phyloP scores from a whole-genome alignment of 2,888 invertebrate genomes.

The Tolmerus cingulatus region DNA sequence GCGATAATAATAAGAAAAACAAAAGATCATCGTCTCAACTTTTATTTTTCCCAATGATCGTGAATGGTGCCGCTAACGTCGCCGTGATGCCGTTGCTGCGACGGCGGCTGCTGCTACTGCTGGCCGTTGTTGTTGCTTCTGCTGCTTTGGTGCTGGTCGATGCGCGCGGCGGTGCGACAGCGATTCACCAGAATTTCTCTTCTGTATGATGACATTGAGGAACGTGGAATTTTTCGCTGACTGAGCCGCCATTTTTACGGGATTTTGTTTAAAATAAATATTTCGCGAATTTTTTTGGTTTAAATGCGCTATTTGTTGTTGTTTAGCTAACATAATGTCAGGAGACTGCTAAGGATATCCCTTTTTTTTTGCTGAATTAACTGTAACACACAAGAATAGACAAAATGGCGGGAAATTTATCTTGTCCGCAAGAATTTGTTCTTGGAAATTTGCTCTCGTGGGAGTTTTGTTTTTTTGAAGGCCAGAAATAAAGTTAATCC shows the following conservation, averaged over 20 bases:
- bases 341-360: not conserved
- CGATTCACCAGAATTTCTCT: constrained; percentile 38
- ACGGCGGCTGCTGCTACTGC: not conserved
- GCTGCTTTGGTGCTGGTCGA: not conserved
- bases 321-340: not conserved
- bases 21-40: not conserved
- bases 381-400: not conserved
- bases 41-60: not conserved
- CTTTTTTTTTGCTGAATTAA: not conserved
- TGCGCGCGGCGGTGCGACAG: not conserved
- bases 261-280: not conserved
- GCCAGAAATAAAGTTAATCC: not conserved
- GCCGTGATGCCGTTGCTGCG: not conserved
- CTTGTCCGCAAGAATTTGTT: not conserved
- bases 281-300: not conserved
- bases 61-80: not conserved
- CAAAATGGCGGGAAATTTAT: not conserved
- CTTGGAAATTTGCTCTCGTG: not conserved
- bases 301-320: not conserved
- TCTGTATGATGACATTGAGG: constrained; percentile 49
- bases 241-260: constrained; percentile 48
- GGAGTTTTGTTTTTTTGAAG: not conserved
- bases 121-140: not conserved
- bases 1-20: not conserved
- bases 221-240: constrained; percentile 44